Conservation (phyloP, 2,797 vertebrate genomes). For the Sebastolobus alascanus region DNA sequence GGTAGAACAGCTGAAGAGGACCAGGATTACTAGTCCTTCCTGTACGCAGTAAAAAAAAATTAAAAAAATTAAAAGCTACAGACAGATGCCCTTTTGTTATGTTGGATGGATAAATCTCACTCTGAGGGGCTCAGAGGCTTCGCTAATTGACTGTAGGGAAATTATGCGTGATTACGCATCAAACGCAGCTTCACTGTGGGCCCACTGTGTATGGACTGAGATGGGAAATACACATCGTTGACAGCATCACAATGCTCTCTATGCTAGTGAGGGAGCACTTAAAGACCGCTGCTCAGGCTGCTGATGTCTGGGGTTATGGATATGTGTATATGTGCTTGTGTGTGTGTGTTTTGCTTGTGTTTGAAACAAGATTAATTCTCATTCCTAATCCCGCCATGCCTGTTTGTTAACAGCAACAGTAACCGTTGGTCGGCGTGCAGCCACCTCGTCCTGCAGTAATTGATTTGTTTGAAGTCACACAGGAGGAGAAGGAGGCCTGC, state of each 20-base stretch:
- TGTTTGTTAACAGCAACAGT: slow-evolving; percentile 2
- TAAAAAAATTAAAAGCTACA: background rate
- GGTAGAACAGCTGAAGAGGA: slow-evolving; percentile 43
- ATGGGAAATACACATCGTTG: background rate
- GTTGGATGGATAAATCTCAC: slow-evolving; percentile 16
- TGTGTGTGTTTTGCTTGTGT: slow-evolving; percentile 1
- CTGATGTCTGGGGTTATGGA: background rate
- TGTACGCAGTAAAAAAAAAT: background rate
- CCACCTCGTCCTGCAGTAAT: slow-evolving; percentile 50
- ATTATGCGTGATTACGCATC: slow-evolving; percentile 38
- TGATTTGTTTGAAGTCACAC: slow-evolving; percentile 70
- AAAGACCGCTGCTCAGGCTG: background rate
- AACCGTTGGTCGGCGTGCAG: too few species aligned
- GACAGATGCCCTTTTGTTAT: slow-evolving; percentile 36
- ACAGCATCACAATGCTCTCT: background rate
- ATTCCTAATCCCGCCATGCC: slow-evolving; percentile 13
- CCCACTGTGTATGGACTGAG: background rate
- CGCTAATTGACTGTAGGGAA: slow-evolving; percentile 51
- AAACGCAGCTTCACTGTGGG: slow-evolving; percentile 2
- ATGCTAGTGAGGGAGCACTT: background rate
- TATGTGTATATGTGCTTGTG: background rate
- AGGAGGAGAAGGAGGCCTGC: slow-evolving; percentile 33
- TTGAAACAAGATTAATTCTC: slow-evolving; percentile 18
- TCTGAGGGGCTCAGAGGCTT: slow-evolving; percentile 43
- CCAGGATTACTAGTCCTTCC: slow-evolving; percentile 32